phyloP scores from a whole-genome alignment of 37 sponge, comb jelly and placozoan species.

The Chondrilla cf. caribensis region DNA sequence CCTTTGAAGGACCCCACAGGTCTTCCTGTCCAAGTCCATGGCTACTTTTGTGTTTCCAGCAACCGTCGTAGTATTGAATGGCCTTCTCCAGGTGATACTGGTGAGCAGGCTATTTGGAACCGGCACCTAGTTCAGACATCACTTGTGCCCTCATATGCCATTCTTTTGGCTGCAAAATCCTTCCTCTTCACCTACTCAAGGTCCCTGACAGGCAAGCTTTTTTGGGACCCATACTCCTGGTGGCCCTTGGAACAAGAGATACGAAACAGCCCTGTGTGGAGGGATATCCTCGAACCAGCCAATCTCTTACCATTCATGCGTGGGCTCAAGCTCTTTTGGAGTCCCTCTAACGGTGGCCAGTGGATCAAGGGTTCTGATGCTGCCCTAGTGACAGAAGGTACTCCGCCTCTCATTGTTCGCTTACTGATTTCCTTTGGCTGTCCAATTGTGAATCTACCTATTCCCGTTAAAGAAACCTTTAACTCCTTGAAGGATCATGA shows the following conservation, averaged over 20 bases:
- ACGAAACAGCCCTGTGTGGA: slow-evolving; percentile 11
- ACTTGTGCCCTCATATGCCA: slow-evolving; percentile 43
- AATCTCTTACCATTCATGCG: not conserved
- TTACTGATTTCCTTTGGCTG: not conserved
- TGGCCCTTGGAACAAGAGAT: slow-evolving; percentile 52
- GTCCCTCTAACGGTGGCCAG: slow-evolving; percentile 42
- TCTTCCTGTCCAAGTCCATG: slow-evolving; percentile 76
- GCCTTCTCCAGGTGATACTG: slow-evolving; percentile 62
- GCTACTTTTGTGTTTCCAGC: slow-evolving; percentile 73
- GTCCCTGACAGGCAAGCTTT: not conserved
- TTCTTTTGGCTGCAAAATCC: slow-evolving; percentile 39
- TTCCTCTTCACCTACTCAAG: slow-evolving; percentile 24
- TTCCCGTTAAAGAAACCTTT: not conserved
- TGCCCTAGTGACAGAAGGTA: slow-evolving; percentile 12
- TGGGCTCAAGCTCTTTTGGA: slow-evolving; percentile 30
- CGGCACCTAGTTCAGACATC: slow-evolving; percentile 30
- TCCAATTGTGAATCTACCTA: slow-evolving; percentile 40
- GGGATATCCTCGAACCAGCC: slow-evolving; percentile 26
- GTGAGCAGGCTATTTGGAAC: slow-evolving; percentile 76
- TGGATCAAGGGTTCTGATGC: slow-evolving; percentile 42
- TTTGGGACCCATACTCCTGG: slow-evolving; percentile 48
- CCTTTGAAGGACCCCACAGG: slow-evolving; percentile 54
- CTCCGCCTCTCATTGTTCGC: slow-evolving; percentile 14
- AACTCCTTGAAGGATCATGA: too few species aligned
- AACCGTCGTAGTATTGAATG: slow-evolving; percentile 78